Percentiles rank a stretch among this genome's conserved stretches.
These are phyloP conservation scores for Alligator mississippiensis DNA, from an alignment of 2,113 vertebrate genomes.

Conservation along the genomic window DNA sequence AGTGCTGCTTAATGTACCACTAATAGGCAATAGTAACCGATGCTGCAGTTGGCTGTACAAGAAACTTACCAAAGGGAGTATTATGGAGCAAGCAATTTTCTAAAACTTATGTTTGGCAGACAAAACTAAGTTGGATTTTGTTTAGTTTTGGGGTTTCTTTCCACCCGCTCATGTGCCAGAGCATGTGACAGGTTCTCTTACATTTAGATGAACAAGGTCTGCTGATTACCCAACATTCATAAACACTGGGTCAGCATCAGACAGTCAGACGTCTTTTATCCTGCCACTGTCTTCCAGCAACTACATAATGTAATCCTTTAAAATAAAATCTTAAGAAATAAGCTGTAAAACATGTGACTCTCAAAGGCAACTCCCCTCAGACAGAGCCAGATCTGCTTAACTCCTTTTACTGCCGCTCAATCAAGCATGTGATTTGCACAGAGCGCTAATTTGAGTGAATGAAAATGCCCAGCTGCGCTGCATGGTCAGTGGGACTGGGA, in stretches of 20 bases:
- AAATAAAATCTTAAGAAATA: constrained; percentile 58
- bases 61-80: not conserved
- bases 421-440: constrained; percentile 71
- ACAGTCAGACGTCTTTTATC: constrained; percentile 68
- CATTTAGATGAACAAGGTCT: constrained; percentile 41
- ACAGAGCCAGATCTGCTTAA: constrained; percentile 71
- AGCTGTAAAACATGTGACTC: constrained; percentile 64
- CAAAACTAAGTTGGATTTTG: constrained; percentile 24
- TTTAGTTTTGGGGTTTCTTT: constrained; percentile 30
- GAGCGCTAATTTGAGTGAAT: constrained; percentile 64
- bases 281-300: constrained; percentile 29
- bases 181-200: constrained; percentile 62
- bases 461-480: constrained; percentile 53
- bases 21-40: not conserved
- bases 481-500: constrained; percentile 9
- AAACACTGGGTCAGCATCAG: constrained; percentile 49
- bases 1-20: not conserved
- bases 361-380: constrained; percentile 64
- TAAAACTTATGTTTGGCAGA: constrained; percentile 3
- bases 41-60: not conserved
- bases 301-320: constrained; percentile 17
- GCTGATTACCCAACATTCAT: constrained; percentile 65
- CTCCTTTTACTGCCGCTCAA: constrained; percentile 63
- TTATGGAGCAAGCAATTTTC: not conserved
- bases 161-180: constrained; percentile 33